Percentiles rank a stretch among this genome's conserved stretches.
These are phyloP conservation scores for Drosophila lowei DNA, from an alignment of 1,140 invertebrate genomes.

Conservation along the genomic window DNA sequence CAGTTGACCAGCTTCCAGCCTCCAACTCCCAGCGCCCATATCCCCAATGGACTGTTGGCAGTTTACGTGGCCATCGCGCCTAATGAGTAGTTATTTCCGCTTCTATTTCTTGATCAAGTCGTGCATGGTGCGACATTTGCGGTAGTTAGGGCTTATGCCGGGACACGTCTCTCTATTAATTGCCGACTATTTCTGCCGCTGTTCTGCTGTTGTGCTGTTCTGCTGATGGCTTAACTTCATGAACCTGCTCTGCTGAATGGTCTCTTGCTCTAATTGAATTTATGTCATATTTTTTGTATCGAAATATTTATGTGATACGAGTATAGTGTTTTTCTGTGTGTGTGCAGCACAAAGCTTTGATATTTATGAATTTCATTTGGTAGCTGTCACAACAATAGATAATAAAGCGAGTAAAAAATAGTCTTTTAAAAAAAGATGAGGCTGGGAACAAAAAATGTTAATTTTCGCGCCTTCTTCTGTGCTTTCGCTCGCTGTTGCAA, in stretches of 20 bases:
- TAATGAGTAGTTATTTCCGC: conserved; percentile 81
- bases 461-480: conserved; percentile 22
- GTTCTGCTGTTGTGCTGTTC: neutral
- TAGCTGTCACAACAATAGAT: conserved; percentile 64
- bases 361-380: conserved; percentile 57
- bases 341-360: conserved; percentile 5
- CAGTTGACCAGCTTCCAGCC: conserved; percentile 38
- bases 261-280: conserved; percentile 61
- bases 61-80: conserved; percentile 76
- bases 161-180: conserved; percentile 68
- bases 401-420: conserved; percentile 36
- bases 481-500: conserved; percentile 11
- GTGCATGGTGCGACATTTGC: conserved; percentile 56
- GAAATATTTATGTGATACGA: conserved; percentile 11
- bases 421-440: neutral
- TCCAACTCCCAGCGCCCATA: neutral
- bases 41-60: conserved; percentile 45
- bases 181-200: conserved; percentile 40
- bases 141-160: conserved; percentile 47
- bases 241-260: conserved; percentile 31
- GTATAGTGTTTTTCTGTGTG: neutral
- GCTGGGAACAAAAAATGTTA: conserved; percentile 7
- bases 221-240: conserved; percentile 54
- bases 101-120: conserved; percentile 77
- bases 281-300: conserved; percentile 54